Base-by-base conservation (phyloP, 1,140 invertebrate genomes). In the Frieseomelitta varia region DNA sequence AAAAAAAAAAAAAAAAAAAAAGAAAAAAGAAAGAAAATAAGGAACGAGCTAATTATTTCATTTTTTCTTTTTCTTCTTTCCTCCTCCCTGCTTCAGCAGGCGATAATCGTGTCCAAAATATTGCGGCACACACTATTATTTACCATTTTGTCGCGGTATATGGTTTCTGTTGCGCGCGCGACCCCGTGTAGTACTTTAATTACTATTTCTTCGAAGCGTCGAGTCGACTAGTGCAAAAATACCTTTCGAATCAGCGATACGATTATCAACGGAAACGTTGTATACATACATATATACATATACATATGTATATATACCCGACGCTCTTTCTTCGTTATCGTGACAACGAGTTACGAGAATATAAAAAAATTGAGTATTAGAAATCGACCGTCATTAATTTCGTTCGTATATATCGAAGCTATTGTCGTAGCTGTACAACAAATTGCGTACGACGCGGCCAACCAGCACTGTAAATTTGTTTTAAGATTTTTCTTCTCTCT, bases 381-480 rank as follows among this genome's bases (percentile, higher is more conserved):
- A 47, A 73, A 88, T 88, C 80, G 56, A 11, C 51, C 53, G 63
- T 73, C 77, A 67, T 79, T 74, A 74, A 81, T 85, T 85, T 71
- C 34, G 61, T 81, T 74, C n/a, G 39, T 47, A 11, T 51, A 34
- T 74, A 74, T 88, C 79, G 51, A 63, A 21, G 51, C 72, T 85
- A 84, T 81, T 79, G 19, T 78, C 56, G 51, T 69, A 55, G 75
- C 30, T 51, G 11, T 65, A 51, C 17, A 79, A 61, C 56, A 72
- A n/a, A n/a, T 11, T 67, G 80, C 65, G 68, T 63, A 65, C 81
- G 71, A 58, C 82, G 78, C 67, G 74, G 68, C 51, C 34, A 79
- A 75, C 84, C 58, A 86, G 86, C 81, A 86, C 86, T 84, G 91
- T 87, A 90, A 91, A 91, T 91, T 92, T 92, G 90, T 92, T 92